phyloP scores from a whole-genome alignment of 1,140 invertebrate species.

The Trissolcus basalis region DNA sequence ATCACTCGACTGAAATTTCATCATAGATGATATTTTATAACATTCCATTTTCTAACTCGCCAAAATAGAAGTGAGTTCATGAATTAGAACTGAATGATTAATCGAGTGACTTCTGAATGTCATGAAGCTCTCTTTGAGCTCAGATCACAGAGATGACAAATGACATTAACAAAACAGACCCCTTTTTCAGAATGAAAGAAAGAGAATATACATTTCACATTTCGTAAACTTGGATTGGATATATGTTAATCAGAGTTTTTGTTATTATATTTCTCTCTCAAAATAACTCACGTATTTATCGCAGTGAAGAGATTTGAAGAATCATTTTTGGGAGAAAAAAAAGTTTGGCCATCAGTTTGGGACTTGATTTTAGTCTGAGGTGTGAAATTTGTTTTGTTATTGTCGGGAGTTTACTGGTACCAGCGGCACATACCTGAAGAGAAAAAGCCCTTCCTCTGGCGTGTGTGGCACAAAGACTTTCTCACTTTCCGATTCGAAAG shows the following conservation, averaged over 20 bases:
- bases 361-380: no score
- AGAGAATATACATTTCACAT: conserved; percentile 16
- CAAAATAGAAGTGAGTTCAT: conserved; percentile 41
- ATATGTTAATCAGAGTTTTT: conserved; percentile 44
- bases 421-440: conserved; percentile 23
- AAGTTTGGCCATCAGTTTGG: no score
- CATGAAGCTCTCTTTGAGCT: conserved; percentile 27
- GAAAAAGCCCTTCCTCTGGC: conserved; percentile 37
- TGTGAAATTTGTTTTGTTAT: neutral
- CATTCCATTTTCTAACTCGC: conserved; percentile 9
- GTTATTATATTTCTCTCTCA: conserved; percentile 27
- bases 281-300: conserved; percentile 9
- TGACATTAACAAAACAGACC: conserved; percentile 9
- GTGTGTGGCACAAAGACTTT: conserved; percentile 51
- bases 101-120: conserved; percentile 50
- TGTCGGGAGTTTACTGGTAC: conserved; percentile 18
- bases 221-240: conserved; percentile 11
- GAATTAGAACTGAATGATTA: conserved; percentile 53
- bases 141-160: conserved; percentile 44
- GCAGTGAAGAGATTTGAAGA: no score
- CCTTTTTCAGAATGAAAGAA: conserved; percentile 27
- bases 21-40: neutral
- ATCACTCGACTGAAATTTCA: no score
- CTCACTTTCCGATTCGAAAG: conserved; percentile 65
- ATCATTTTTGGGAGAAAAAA: no score